Evolutionary conservation across 2,113 vertebrate species (phyloP).

Genomic region (Macaca nemestrina): DNA sequence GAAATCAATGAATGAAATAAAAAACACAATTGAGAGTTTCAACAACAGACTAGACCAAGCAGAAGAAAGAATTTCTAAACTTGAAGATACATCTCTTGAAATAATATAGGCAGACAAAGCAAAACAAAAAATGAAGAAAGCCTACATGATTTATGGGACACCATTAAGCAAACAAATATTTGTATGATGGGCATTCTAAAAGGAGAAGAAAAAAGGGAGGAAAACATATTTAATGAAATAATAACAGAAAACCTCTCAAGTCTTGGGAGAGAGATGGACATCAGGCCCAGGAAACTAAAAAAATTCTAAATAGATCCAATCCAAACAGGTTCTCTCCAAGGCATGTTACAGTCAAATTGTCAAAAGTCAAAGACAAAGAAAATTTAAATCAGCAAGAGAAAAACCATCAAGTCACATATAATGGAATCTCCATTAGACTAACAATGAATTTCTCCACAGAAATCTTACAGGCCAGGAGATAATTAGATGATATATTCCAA

Average conservation of each 20-base stretch:
- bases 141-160: not conserved
- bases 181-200: not conserved
- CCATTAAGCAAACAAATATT: not conserved
- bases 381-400: not conserved
- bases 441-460: not conserved
- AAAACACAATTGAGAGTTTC: too few species aligned
- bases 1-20: too few species aligned
- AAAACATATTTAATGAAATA: not conserved
- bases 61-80: not conserved
- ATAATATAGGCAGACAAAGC: too few species aligned
- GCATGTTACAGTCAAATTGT: not conserved
- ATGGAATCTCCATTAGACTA: not conserved
- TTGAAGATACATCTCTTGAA: too few species aligned
- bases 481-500: not conserved
- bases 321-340: not conserved
- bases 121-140: not conserved
- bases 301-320: not conserved
- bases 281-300: not conserved
- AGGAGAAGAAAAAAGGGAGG: not conserved
- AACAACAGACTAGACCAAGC: too few species aligned
- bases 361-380: not conserved
- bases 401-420: not conserved
- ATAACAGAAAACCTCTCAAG: not conserved
- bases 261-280: not conserved
- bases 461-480: not conserved